phyloP scores from a whole-genome alignment of 2,888 invertebrate genomes.

The Pandemis heparana region DNA sequence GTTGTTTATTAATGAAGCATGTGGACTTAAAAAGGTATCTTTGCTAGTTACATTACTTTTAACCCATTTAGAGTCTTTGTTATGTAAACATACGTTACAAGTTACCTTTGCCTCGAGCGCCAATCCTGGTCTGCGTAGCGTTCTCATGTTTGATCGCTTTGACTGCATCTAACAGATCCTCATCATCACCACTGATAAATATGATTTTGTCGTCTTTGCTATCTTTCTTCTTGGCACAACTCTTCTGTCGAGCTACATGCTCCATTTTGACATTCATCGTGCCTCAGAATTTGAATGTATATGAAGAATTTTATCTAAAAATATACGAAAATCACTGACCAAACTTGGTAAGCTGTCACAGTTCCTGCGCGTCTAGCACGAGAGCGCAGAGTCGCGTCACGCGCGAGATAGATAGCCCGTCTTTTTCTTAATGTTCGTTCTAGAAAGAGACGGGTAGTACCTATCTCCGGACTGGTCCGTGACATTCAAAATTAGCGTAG shows the following conservation, averaged over 20 bases:
- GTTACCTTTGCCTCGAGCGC: slow-evolving; percentile 16
- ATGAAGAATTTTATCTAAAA: slow-evolving; percentile 10
- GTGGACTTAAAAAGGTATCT: too few relatives aligned
- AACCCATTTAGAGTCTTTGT: neutral
- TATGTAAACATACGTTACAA: neutral
- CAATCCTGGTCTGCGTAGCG: slow-evolving; percentile 62
- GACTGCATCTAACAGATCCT: slow-evolving; percentile 40
- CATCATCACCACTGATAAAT: slow-evolving; percentile 39
- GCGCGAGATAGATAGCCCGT: too few relatives aligned
- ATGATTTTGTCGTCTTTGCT: neutral
- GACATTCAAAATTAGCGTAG: too few relatives aligned
- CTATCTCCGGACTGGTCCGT: too few relatives aligned
- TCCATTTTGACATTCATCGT: slow-evolving; percentile 24
- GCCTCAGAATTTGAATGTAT: neutral
- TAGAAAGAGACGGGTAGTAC: too few relatives aligned
- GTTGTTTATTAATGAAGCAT: too few relatives aligned
- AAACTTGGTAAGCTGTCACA: too few relatives aligned
- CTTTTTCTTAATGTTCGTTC: too few relatives aligned
- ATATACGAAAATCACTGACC: neutral
- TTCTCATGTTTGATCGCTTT: slow-evolving; percentile 49
- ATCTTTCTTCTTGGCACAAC: neutral
- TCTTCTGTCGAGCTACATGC: neutral
- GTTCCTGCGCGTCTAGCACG: too few relatives aligned
- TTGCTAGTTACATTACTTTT: too few relatives aligned
- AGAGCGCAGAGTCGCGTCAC: too few relatives aligned